Percentiles rank a stretch among this genome's conserved stretches.
phyloP scores from a whole-genome alignment of 2,888 invertebrate species.

The Stenolophus ochropezus region DNA sequence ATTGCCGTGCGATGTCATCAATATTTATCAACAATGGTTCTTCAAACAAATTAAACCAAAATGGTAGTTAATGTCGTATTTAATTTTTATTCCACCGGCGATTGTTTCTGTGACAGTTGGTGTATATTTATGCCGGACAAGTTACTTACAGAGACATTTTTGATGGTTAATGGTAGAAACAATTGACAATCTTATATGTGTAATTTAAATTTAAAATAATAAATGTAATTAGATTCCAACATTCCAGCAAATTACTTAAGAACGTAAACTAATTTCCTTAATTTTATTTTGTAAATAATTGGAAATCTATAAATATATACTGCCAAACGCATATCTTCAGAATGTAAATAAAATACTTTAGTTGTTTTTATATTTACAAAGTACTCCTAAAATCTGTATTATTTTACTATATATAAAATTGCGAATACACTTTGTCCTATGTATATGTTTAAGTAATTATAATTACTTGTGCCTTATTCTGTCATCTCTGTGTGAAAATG shows the following conservation, averaged over 20 bases:
- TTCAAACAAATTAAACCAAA: constrained; percentile 85
- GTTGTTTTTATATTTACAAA: neutral
- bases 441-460: constrained; percentile 17
- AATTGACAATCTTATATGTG: constrained; percentile 1
- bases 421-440: neutral
- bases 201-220: constrained; percentile 20
- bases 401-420: neutral
- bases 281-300: constrained; percentile 34
- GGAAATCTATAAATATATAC: constrained; percentile 6
- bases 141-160: constrained; percentile 34
- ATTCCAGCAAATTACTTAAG: neutral
- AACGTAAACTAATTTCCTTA: neutral
- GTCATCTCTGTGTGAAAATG: constrained; percentile 31
- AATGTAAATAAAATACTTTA: neutral
- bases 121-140: constrained; percentile 47
- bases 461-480: constrained; percentile 43
- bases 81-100: constrained; percentile 36
- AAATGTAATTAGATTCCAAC: neutral
- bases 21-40: constrained; percentile 92
- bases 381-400: neutral
- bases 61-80: constrained; percentile 72
- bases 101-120: constrained; percentile 35
- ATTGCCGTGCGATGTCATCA: constrained; percentile 88
- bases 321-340: constrained; percentile 50
- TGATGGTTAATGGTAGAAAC: neutral